Evolutionary conservation across 2,797 vertebrate species (phyloP), one percentile per base, ranked within the genome.

Genomic region (Acrossocheilus wenchowensis): DNA sequence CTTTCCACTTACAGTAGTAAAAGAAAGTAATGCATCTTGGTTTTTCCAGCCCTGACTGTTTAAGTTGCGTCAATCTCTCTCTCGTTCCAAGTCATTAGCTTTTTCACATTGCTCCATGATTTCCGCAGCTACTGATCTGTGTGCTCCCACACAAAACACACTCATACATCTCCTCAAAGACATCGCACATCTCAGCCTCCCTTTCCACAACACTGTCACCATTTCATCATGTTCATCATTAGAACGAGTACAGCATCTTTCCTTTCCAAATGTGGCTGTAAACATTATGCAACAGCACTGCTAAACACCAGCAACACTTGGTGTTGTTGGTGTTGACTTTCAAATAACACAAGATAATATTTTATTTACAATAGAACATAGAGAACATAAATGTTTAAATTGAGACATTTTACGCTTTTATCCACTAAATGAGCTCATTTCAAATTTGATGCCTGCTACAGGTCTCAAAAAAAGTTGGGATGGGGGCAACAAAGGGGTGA

Each of bases 11-110:
- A 34, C 15, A 68, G 64, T 68, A 39, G 64, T 69, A 45, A 64
- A 11, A 62, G 64, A n/a, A 69, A 2, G 12, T 45, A 62, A 74
- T 74, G 19, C 41, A 62, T 62, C 66, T 82, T 17, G 41, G 54
- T 48, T 83, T 74, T 74, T 75, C 71, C 82, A 83, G 19, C 7
- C 80, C 43, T 83, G 72, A 36, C 73, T 64, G 21, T 15, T 77
- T 52, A 39, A 34, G 30, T 12, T 77, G 57, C 23, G 14, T 66
- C 82, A 36, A 39, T 77, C 45, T 75, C 82, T 39, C 82, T 66
- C 43, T 77, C 60, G 62, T 66, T 84, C 72, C 57, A 83, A 39
- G 43, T 66, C 57, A 77, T 83, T 77, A 64, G 43, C 19, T 83
- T 83, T 73, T 75, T 54, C 54, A 2, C 60, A 75, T 48, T 62